Base-by-base conservation (phyloP, 64 coral and sea anemone species). In the Porites australiensis region DNA sequence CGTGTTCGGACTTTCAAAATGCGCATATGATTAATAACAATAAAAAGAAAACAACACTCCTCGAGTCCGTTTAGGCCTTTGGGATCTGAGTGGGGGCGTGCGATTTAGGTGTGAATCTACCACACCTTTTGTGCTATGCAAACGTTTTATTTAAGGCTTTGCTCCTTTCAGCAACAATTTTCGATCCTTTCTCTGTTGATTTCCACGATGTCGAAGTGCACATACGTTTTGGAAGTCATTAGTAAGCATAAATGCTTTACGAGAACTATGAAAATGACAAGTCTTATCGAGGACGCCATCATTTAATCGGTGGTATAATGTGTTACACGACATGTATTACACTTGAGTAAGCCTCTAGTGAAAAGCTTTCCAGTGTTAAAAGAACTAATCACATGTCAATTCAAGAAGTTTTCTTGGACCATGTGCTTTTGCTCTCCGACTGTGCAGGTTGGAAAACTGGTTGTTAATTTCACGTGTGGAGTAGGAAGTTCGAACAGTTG, bases 11-110 rank as follows among this genome's bases (percentile, higher is more conserved):
- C 45, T 67, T 84, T 16, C 45, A 51, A 51, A 50, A 84, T 68
- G 60, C 60, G 79, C 79, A 82, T 82, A 82, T 82, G 14, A 82
- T 82, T 82, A 82, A 9, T 76, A 76, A 50, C 49, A 76, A 70
- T 27, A 75, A 74, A 49, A 74, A 37, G n/a, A 37, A 37, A 37
- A 37, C 27, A 1, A 37, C 27, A 37, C 27, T 37, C 37, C 21
- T 52, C 19, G 54, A 4, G 12, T 57, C 7, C 7, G 7, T 57
- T 12, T 57, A 9, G 54, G 54, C 3, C 54, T 57, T 12, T 57
- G 54, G 53, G 53, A 57, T 57, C 3, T 6, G 11, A 13, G 81
- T 51, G 44, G 46, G 81, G 44, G 45, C 62, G 81, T 50, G 19
- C 43, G 37, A 13, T 64, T 21, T 22, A 64, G 61, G 45, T 68